These are phyloP conservation scores for Notolabrus celidotus DNA, from an alignment of 2,797 vertebrate genomes.

Conservation along the genomic window DNA sequence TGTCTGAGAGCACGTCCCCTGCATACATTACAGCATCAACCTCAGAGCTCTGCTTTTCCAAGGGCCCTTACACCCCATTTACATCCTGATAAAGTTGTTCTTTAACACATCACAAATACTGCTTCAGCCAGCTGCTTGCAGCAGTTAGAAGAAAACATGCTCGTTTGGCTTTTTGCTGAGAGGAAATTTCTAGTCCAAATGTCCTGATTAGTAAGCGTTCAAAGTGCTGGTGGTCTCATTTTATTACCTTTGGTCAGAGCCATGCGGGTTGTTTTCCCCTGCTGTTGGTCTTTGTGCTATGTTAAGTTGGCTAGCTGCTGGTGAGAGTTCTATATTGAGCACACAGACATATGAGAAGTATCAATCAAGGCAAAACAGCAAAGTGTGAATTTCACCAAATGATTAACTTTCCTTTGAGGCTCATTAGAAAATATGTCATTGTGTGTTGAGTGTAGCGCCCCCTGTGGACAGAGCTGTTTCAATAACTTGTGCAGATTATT, in stretches of 20 bases:
- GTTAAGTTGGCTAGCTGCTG: background rate
- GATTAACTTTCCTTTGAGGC: too few species aligned
- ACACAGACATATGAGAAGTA: too few species aligned
- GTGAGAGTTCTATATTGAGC: too few species aligned
- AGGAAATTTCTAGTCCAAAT: background rate
- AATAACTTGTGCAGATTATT: too few species aligned
- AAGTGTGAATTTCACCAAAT: too few species aligned
- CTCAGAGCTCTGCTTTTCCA: background rate
- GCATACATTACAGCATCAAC: constrained; percentile 14
- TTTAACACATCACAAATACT: background rate
- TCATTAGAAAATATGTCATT: too few species aligned
- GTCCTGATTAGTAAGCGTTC: background rate
- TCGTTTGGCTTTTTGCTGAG: background rate
- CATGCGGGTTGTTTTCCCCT: background rate
- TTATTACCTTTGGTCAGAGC: background rate
- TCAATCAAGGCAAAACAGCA: too few species aligned
- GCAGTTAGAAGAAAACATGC: background rate
- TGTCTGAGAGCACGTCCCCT: constrained; percentile 1
- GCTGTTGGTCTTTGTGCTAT: background rate
- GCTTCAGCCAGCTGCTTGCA: background rate
- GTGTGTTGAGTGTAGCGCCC: too few species aligned
- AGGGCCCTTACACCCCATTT: background rate
- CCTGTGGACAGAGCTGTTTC: too few species aligned
- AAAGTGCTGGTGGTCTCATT: background rate
- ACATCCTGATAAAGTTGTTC: constrained; percentile 3